Conservation (phyloP, 1,140 invertebrate genomes). For the Neodiprion fabricii region DNA sequence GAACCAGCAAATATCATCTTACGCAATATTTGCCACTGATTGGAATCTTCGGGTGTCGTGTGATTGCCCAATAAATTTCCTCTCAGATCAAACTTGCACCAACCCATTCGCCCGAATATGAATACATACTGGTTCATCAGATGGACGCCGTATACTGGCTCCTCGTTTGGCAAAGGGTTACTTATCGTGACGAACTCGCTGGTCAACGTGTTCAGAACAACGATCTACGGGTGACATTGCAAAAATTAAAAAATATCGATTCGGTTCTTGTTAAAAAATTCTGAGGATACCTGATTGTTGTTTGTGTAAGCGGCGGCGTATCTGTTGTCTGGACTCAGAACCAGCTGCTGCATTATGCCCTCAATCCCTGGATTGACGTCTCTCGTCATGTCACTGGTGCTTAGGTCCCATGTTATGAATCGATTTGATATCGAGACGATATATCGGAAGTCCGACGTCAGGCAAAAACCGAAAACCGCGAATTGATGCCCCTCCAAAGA, state of each 20-base stretch:
- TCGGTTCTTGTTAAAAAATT: conserved; percentile 10
- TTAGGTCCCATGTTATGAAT: conserved; percentile 97
- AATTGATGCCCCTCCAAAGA: conserved; percentile 98
- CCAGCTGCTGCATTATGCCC: conserved; percentile 94
- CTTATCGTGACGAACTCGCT: conserved; percentile 87
- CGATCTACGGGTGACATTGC: conserved; percentile 64
- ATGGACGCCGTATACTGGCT: conserved; percentile 73
- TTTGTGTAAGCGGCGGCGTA: conserved; percentile 96
- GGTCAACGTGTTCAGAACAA: conserved; percentile 88
- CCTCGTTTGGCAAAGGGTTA: conserved; percentile 78
- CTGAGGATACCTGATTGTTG: conserved; percentile 81
- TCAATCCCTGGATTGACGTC: conserved; percentile 92
- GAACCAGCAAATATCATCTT: conserved; percentile 35
- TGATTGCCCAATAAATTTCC: conserved; percentile 72
- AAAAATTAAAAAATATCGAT: conserved; percentile 5
- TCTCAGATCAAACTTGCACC: conserved; percentile 79
- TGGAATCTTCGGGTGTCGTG: conserved; percentile 65
- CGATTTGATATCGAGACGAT: conserved; percentile 96
- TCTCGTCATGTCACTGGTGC: conserved; percentile 89
- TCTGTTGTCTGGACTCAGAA: conserved; percentile 94
- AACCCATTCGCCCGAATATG: conserved; percentile 68
- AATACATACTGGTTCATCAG: conserved; percentile 80
- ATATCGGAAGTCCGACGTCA: conserved; percentile 92
- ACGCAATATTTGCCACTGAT: conserved; percentile 77
- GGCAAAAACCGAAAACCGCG: conserved; percentile 92